phyloP scores from a whole-genome alignment of 2,888 invertebrate species.

The Acleris literana region DNA sequence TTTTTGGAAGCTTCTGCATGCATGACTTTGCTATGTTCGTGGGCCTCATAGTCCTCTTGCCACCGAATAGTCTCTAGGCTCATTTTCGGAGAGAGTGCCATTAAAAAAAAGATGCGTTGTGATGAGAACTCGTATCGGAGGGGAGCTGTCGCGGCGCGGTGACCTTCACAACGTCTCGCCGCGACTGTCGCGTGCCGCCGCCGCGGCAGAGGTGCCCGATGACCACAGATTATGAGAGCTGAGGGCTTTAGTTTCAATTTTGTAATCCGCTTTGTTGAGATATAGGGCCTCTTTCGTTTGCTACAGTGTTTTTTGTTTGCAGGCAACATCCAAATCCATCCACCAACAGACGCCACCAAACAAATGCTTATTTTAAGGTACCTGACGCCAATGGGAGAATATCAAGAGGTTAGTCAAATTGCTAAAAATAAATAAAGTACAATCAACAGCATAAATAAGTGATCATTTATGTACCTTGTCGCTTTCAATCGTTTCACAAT shows the following conservation, averaged over 20 bases:
- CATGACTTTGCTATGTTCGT: too few species aligned
- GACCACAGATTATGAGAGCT: conserved; percentile 12
- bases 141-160: background rate
- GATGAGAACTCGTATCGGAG: conserved; percentile 3
- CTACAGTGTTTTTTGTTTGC: conserved; percentile 39
- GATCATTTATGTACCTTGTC: too few species aligned
- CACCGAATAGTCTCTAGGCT: too few species aligned
- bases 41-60: too few species aligned
- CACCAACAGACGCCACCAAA: conserved; percentile 93
- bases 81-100: too few species aligned
- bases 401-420: conserved; percentile 89
- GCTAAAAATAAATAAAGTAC: too few species aligned
- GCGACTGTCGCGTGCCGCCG: background rate
- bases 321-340: conserved; percentile 93
- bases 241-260: background rate
- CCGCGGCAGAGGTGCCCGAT: background rate
- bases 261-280: background rate
- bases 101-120: background rate
- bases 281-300: background rate
- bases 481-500: too few species aligned
- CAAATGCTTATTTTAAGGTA: conserved; percentile 97
- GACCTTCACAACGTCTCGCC: background rate
- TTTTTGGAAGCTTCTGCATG: too few species aligned
- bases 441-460: too few species aligned
- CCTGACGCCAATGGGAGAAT: conserved; percentile 98